A percentile compares a stretch with the other conserved stretches of the same genome.
Evolutionary conservation across 2,888 invertebrate species (phyloP).

Genomic region (Agrochola macilenta): DNA sequence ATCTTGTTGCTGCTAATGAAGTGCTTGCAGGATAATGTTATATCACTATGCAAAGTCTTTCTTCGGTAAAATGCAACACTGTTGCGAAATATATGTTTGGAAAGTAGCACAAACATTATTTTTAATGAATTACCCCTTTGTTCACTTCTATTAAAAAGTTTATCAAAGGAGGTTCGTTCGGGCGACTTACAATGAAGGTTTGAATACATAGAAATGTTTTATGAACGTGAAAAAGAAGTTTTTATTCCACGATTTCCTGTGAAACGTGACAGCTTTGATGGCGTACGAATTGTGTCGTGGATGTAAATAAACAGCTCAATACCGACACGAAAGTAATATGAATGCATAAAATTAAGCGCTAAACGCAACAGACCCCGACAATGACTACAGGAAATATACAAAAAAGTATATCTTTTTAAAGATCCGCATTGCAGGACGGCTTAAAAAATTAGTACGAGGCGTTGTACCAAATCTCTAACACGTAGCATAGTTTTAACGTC

Average conservation of each 20-base stretch:
- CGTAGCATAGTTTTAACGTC: slow-evolving; percentile 25
- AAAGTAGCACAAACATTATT: slow-evolving; percentile 73
- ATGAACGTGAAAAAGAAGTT: slow-evolving; percentile 40
- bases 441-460: slow-evolving; percentile 44
- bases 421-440: slow-evolving; percentile 80
- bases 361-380: slow-evolving; percentile 42
- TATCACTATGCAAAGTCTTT: slow-evolving; percentile 65
- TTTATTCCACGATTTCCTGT: slow-evolving; percentile 49
- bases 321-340: slow-evolving; percentile 30
- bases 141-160: slow-evolving; percentile 7
- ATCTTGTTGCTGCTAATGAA: slow-evolving; percentile 17
- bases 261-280: slow-evolving; percentile 50
- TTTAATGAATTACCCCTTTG: slow-evolving; percentile 23
- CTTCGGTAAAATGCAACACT: slow-evolving; percentile 35
- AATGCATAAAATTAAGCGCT: slow-evolving; percentile 39
- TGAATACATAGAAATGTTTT: slow-evolving; percentile 28
- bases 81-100: slow-evolving; percentile 71
- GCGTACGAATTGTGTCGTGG: slow-evolving; percentile 10
- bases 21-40: slow-evolving; percentile 58
- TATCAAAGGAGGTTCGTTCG: slow-evolving; percentile 20
- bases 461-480: slow-evolving; percentile 35
- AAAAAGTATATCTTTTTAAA: slow-evolving; percentile 60
- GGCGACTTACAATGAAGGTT: slow-evolving; percentile 11
- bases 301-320: slow-evolving; percentile 51
- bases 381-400: slow-evolving; percentile 41